Percentiles rank a stretch among this genome's conserved stretches.
phyloP scores from a whole-genome alignment of 2,113 vertebrate species.

The Junco hyemalis region DNA sequence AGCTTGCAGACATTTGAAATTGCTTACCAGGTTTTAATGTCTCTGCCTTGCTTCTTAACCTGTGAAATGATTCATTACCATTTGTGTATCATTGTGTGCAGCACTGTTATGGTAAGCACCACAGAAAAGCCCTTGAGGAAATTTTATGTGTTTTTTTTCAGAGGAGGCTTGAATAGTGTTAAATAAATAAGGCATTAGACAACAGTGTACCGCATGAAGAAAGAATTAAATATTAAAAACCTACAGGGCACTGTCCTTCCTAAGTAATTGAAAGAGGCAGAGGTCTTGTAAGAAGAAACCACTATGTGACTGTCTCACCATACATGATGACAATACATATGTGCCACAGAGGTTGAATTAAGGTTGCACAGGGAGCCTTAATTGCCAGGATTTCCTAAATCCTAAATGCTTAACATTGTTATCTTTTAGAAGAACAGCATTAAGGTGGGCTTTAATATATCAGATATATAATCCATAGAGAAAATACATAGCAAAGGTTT shows the following conservation, averaged over 20 bases:
- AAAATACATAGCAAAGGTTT: not conserved
- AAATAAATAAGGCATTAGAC: not conserved
- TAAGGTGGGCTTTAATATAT: not conserved
- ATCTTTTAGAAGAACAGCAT: not conserved
- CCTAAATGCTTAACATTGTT: not conserved
- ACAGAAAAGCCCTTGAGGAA: slow-evolving; percentile 29
- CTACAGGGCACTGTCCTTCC: not conserved
- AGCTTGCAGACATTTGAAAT: not conserved
- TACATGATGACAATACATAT: not conserved
- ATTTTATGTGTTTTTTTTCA: not conserved
- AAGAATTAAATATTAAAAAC: slow-evolving; percentile 35
- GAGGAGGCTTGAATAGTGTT: not conserved
- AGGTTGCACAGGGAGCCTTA: not conserved
- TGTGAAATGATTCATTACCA: not conserved
- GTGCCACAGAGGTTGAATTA: not conserved
- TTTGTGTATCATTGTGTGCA: not conserved
- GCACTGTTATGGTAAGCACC: not conserved
- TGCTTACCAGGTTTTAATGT: not conserved
- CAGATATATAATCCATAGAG: not conserved
- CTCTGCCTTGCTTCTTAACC: not conserved
- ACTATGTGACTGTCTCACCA: not conserved
- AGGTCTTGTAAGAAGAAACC: not conserved
- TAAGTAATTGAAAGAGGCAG: not conserved
- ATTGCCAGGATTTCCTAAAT: not conserved
- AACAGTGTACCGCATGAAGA: not conserved